Conservation (phyloP, 30 jellyfish, hydroid and myxozoan genomes). For the Aurelia aurita region DNA sequence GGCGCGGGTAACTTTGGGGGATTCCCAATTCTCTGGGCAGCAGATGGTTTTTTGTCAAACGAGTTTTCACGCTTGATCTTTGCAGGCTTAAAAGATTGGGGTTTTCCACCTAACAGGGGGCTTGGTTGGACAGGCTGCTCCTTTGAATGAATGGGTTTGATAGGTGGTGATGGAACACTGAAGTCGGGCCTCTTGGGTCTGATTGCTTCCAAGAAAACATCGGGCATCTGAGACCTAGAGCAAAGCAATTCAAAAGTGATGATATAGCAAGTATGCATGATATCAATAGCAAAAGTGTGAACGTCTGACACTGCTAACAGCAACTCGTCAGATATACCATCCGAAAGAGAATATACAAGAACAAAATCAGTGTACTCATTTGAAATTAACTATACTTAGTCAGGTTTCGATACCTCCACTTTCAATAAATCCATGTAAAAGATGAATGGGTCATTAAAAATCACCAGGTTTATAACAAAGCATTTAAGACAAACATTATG, state of each 20-base stretch:
- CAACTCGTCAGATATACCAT: no score
- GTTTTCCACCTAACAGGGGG: constrained; percentile 68
- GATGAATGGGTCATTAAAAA: no score
- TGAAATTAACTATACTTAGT: no score
- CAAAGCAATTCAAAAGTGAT: constrained; percentile 1
- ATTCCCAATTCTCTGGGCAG: constrained; percentile 27
- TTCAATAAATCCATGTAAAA: no score
- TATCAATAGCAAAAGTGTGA: no score
- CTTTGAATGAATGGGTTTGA: constrained; percentile 6
- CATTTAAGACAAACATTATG: no score
- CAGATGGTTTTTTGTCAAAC: constrained; percentile 55
- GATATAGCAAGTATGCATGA: not conserved
- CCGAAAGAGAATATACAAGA: no score
- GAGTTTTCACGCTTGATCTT: constrained; percentile 75
- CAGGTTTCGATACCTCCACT: no score
- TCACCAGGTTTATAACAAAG: no score
- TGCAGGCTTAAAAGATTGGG: constrained; percentile 47
- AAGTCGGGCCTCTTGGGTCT: constrained; percentile 69
- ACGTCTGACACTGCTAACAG: no score
- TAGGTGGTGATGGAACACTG: constrained; percentile 41
- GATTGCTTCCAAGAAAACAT: constrained; percentile 75
- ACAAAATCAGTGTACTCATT: no score
- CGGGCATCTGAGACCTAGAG: constrained; percentile 92
- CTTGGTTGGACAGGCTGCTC: constrained; percentile 41
- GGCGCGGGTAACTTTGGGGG: constrained; percentile 63